A percentile compares a stretch with the other conserved stretches of the same genome.
Evolutionary conservation across 2,113 vertebrate genomes (phyloP).

Genomic region (Ammodytes dubius): DNA sequence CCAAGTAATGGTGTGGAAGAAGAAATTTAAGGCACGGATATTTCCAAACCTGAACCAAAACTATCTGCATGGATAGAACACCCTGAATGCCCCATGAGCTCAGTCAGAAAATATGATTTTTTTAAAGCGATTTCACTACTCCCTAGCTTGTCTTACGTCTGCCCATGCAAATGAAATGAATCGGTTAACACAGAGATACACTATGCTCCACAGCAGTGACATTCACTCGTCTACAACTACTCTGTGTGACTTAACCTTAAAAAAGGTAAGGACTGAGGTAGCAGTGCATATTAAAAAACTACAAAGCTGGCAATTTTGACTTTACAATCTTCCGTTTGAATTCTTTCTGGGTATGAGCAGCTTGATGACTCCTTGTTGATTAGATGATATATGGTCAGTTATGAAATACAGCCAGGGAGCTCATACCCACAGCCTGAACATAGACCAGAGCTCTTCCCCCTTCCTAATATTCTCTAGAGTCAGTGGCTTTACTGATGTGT

Average conservation of each 20-base stretch:
- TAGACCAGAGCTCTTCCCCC: not conserved
- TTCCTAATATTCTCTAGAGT: not conserved
- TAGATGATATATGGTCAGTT: not conserved
- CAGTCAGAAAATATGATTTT: not conserved
- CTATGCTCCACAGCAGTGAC: not conserved
- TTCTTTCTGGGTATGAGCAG: not conserved
- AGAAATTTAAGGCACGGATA: not conserved
- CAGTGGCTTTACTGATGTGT: slow-evolving; percentile 32
- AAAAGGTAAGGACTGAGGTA: not conserved
- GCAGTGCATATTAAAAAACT: not conserved
- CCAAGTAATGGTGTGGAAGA: not conserved
- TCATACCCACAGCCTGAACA: not conserved
- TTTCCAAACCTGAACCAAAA: not conserved
- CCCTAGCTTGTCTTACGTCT: not conserved
- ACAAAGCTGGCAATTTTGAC: not conserved
- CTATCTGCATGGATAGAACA: not conserved
- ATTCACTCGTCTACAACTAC: not conserved
- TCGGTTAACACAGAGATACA: not conserved
- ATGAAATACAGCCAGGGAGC: not conserved
- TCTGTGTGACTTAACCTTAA: not conserved
- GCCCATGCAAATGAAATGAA: not conserved
- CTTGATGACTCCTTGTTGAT: not conserved
- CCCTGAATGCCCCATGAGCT: not conserved
- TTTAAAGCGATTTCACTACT: not conserved
- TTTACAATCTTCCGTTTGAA: not conserved